Evolutionary conservation across 2,113 vertebrate species (phyloP).

Genomic region (Perccottus glenii): DNA sequence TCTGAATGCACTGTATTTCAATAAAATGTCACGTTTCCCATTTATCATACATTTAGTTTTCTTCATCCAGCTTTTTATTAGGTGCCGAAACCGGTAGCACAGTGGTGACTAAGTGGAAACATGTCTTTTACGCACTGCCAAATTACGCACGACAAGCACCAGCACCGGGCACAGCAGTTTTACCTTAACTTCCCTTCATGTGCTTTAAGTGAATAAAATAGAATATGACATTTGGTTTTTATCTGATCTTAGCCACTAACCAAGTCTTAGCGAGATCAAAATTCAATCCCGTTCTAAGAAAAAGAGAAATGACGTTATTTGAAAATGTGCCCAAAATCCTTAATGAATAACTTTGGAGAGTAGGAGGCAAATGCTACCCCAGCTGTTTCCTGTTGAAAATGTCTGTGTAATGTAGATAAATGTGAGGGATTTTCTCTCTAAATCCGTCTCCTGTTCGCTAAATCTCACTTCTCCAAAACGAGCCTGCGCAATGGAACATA

Average conservation of each 20-base stretch:
- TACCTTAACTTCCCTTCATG: slow-evolving; percentile 46
- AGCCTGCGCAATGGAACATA: slow-evolving; percentile 99
- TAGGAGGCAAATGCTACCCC: slow-evolving; percentile 96
- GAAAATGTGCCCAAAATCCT: slow-evolving; percentile 98
- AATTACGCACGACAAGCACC: slow-evolving; percentile 54
- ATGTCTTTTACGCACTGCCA: slow-evolving; percentile 40
- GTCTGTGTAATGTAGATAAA: slow-evolving; percentile 99
- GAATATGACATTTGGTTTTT: slow-evolving; percentile 36
- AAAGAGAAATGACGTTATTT: slow-evolving; percentile 98
- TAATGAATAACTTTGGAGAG: slow-evolving; percentile 99
- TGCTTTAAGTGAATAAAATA: slow-evolving; percentile 32
- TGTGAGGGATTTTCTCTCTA: slow-evolving; percentile 99
- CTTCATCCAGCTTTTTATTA: slow-evolving; percentile 18
- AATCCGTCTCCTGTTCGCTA: slow-evolving; percentile 99
- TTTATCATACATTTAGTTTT: slow-evolving; percentile 2
- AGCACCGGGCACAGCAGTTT: slow-evolving; percentile 15
- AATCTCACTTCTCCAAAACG: slow-evolving; percentile 99
- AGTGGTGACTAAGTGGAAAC: slow-evolving; percentile 29
- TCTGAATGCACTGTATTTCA: slow-evolving; percentile 10
- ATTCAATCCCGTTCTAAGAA: slow-evolving; percentile 77
- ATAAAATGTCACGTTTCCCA: slow-evolving; percentile 15
- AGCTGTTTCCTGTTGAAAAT: slow-evolving; percentile 99
- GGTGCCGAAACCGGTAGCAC: not conserved
- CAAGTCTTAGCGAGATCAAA: slow-evolving; percentile 78
- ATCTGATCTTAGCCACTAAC: slow-evolving; percentile 62